Evolutionary conservation across 1,140 invertebrate genomes (phyloP), one percentile per base, ranked within the genome.

Genomic region (Tetragonula clypearis): DNA sequence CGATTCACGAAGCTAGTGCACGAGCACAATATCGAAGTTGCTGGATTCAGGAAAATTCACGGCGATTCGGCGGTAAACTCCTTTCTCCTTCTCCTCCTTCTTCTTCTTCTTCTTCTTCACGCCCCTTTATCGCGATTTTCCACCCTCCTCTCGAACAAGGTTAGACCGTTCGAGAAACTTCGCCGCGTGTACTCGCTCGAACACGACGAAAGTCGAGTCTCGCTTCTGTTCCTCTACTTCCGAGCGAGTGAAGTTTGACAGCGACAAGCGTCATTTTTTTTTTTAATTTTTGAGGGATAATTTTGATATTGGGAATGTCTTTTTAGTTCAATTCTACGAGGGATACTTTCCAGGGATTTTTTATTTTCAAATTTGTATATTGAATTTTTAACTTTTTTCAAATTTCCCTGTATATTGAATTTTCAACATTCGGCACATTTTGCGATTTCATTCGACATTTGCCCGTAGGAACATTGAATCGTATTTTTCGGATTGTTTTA

Each of bases 81-180:
- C 23, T n/a, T 11, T 41, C 76, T 55, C 55, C 21, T 35, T n/a
- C 56, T 23, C 35, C 3, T 35, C 35, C 35, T 11, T n/a, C 76
- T 55, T 56, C 21, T 35, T 35, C 56, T 23, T 23, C n/a, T 0
- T 15, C n/a, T 30, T 0, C 23, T 21, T 8, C 49, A 79, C 78
- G 56, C 78, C 78, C 53, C 53, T 69, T 69, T 23, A 66, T 53
- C 8, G 17, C 1, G 60, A 79, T 60, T 66, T 49, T 30, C 41
- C 11, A 9, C 60, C 76, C 41, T 30, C 12, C 6, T 12, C 0
- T 11, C 60, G n/a, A 66, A 53, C 17, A 53, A 79, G 60, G n/a
- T 66, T 53, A 53, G 62, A 53, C 15, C 60, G 76, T 79, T 79
- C 41, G 19, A 79, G 41, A 49, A 79, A 66, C n/a, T 66, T 66